phyloP scores from a whole-genome alignment of 2,113 vertebrate species.

The Pogona vitticeps region DNA sequence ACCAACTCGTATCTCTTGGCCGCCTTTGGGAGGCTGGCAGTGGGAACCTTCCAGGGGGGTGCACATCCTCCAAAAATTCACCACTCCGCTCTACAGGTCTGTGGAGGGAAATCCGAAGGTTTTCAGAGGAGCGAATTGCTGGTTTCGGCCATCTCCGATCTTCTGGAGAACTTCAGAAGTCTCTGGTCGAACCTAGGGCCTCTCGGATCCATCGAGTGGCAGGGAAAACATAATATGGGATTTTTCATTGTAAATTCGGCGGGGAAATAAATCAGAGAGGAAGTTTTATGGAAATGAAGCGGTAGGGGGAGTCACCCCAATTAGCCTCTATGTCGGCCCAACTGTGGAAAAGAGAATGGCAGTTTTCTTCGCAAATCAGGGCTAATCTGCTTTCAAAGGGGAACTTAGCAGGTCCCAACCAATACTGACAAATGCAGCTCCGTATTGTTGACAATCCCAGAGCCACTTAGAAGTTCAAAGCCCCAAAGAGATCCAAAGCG shows the following conservation, averaged over 20 bases:
- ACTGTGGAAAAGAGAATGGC: slow-evolving; percentile 19
- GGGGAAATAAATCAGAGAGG: background rate
- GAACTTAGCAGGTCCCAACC: background rate
- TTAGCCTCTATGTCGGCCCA: slow-evolving; percentile 24
- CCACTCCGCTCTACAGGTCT: too few relatives aligned
- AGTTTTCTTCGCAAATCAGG: slow-evolving; percentile 30
- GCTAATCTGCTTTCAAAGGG: slow-evolving; percentile 44
- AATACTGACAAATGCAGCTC: slow-evolving; percentile 23
- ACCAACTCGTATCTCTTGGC: too few relatives aligned
- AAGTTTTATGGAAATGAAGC: background rate
- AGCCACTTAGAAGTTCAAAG: slow-evolving; percentile 53
- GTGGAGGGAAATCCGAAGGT: too few relatives aligned
- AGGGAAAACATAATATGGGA: background rate
- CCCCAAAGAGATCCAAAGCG: slow-evolving; percentile 37
- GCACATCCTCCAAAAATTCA: too few relatives aligned
- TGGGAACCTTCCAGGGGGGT: too few relatives aligned
- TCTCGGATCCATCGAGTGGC: too few relatives aligned
- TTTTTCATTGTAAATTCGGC: background rate
- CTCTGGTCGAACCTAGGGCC: too few relatives aligned
- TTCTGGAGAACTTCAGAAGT: too few relatives aligned
- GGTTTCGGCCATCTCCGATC: too few relatives aligned
- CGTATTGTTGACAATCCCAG: slow-evolving; percentile 16
- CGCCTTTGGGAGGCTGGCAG: too few relatives aligned
- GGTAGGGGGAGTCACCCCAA: slow-evolving; percentile 42
- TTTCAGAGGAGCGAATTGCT: too few relatives aligned